Conservation (phyloP, 2,113 vertebrate species). For the Marcusenius ussheri region DNA sequence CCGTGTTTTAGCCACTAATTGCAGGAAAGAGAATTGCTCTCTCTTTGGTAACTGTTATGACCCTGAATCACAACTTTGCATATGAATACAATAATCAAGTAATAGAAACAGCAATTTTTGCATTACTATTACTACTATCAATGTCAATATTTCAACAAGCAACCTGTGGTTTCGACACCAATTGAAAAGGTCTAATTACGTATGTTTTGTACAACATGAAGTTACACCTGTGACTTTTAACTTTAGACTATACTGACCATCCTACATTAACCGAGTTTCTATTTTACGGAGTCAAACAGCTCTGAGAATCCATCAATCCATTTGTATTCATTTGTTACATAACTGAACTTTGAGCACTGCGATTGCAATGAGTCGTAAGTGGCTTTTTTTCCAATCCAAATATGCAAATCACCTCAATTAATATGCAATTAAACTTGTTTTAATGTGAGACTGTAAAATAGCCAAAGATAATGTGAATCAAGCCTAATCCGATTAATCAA, state of each 20-base stretch:
- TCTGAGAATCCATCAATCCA: background rate
- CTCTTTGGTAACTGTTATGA: background rate
- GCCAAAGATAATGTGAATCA: background rate
- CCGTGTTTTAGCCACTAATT: slow-evolving; percentile 21
- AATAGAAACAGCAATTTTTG: background rate
- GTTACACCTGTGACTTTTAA: background rate
- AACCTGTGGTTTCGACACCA: background rate
- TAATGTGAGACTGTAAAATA: background rate
- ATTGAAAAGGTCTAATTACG: background rate
- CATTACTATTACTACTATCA: background rate
- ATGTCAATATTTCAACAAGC: background rate
- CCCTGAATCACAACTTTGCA: background rate
- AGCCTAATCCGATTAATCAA: background rate
- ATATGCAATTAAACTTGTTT: background rate
- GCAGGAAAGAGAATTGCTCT: background rate
- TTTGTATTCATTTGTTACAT: background rate
- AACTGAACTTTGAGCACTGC: background rate
- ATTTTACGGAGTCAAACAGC: background rate
- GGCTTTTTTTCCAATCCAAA: background rate
- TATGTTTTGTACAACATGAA: background rate
- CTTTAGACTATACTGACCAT: background rate
- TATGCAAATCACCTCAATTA: background rate
- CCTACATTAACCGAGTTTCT: background rate
- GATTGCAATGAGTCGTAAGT: background rate
- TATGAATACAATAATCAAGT: background rate